Conservation (phyloP, 2,888 invertebrate genomes). For the Strigamia crassipes region DNA sequence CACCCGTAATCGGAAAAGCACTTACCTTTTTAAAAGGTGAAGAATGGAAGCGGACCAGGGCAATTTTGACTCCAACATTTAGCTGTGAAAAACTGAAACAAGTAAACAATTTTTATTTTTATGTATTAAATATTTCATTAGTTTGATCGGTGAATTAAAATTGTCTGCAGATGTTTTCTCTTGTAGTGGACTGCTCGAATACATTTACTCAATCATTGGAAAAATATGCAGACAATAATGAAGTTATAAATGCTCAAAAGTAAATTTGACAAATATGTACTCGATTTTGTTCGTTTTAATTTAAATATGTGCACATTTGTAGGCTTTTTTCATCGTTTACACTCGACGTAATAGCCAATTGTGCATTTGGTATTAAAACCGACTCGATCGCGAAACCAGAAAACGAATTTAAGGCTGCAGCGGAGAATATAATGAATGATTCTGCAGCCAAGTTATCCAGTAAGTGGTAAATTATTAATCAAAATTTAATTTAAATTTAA, state of each 20-base stretch:
- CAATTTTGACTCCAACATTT: conserved; percentile 51
- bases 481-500: too few relatives aligned
- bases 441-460: background rate
- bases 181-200: background rate
- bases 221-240: background rate
- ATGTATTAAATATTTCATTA: background rate
- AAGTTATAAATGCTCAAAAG: background rate
- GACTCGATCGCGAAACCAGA: background rate
- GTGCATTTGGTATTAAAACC: background rate
- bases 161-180: background rate
- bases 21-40: conserved; percentile 48
- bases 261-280: background rate
- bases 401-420: background rate
- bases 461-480: too few relatives aligned
- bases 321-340: background rate
- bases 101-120: conserved; percentile 46
- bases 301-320: too few relatives aligned
- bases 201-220: background rate
- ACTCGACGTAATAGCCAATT: conserved; percentile 5
- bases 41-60: conserved; percentile 52
- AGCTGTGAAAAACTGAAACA: conserved; percentile 52
- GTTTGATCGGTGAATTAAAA: background rate
- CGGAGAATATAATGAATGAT: background rate
- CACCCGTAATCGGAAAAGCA: background rate
- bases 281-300: background rate